These are phyloP conservation scores for Cherax quadricarinatus DNA, from an alignment of 1,140 invertebrate genomes.

Conservation along the genomic window DNA sequence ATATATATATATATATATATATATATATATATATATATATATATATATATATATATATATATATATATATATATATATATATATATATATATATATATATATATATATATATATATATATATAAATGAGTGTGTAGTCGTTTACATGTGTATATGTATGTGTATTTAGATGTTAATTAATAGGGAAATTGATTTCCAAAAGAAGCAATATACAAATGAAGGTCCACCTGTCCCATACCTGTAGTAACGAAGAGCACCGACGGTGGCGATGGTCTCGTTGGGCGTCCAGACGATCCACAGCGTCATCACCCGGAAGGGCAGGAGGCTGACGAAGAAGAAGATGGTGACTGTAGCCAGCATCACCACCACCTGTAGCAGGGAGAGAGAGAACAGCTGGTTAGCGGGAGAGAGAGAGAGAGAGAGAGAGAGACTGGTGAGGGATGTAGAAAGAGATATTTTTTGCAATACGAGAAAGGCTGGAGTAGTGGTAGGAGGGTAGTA, in stretches of 20 bases:
- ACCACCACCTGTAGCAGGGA: conserved; percentile 81
- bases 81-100: no score
- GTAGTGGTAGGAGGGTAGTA: no score
- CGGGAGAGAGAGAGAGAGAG: background rate
- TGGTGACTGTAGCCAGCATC: conserved; percentile 92
- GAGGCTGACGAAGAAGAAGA: conserved; percentile 93
- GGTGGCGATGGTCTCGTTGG: conserved; percentile 81
- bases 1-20: no score
- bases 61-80: no score
- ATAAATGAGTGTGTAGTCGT: no score
- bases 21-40: no score
- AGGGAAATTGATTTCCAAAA: no score
- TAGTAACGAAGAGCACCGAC: conserved; percentile 75
- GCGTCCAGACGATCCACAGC: conserved; percentile 88
- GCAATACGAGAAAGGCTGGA: background rate
- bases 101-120: no score
- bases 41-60: no score
- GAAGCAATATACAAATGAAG: no score
- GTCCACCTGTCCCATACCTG: conserved; percentile 21
- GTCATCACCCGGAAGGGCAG: conserved; percentile 91
- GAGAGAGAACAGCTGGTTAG: background rate
- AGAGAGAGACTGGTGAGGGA: background rate
- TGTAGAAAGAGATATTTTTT: background rate
- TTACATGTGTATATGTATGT: no score
- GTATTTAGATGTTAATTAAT: no score